Base-by-base conservation (phyloP, 2,113 vertebrate genomes). In the Siniperca chuatsi region DNA sequence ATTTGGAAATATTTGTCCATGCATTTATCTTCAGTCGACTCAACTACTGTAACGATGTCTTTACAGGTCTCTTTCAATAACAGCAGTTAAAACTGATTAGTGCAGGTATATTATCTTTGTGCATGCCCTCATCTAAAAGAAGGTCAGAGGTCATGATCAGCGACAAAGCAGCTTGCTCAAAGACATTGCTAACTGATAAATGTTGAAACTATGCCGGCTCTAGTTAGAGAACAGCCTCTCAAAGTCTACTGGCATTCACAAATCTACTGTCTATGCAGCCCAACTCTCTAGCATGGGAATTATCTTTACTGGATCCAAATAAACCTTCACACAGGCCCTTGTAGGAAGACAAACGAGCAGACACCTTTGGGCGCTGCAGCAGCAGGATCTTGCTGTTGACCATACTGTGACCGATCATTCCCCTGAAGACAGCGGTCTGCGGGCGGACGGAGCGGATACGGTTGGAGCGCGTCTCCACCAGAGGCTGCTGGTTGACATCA, bases 351-450 rank as follows among this genome's bases (percentile, higher is more conserved):
- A 20, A 25, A 29, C 4, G 1, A 4, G 29, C 46, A 3, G 71
- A 23, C 55, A 95, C 96, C 93, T 98, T 97, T 9, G 98, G 98
- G 78, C 98, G 97, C 95, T 99, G 98, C 90, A 99, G 94, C 61
- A 99, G 97, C 77, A 99, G 97, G 90, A 99, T 99, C 96, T 99
- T 99, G 94, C 97, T 99, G 94, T 99, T 99, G 89, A 99, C 98
- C 98, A 99, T 99, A 92, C 98, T 99, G 96, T 99, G 98, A 86
- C 98, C 98, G 88, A 99, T 99, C 98, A 99, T 99, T 71, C 98
- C 98, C 89, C 98, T 96, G 95, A 99, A 99, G 67, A 99, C 98
- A 81, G 98, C 97, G 40, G 98, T 99, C 95, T 99, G 98, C 12
- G 97, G 97, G 84, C 98, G 98, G 79, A 97, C 97, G 50, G 98